Percentiles rank a stretch among this genome's conserved stretches.
phyloP scores from a whole-genome alignment of 2,113 vertebrate genomes.

The Limnothrissa miodon region DNA sequence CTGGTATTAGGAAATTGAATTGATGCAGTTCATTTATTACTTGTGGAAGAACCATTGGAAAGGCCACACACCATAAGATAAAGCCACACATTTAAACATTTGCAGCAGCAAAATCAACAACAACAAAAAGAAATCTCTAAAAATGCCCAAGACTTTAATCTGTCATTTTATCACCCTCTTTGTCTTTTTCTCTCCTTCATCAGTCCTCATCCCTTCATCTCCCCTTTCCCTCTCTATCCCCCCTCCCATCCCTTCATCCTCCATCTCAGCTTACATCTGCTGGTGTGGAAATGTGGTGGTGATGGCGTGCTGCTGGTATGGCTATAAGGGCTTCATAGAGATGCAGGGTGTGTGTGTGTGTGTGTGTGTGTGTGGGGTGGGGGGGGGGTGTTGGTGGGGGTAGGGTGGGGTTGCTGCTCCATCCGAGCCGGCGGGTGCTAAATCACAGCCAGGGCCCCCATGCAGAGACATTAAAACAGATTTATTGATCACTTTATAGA shows the following conservation, averaged over 20 bases:
- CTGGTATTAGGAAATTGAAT: too few species aligned
- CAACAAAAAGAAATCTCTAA: too few species aligned
- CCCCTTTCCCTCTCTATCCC: slow-evolving; percentile 57
- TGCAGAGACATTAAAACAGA: slow-evolving; percentile 68
- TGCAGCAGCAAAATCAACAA: too few species aligned
- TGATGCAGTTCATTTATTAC: too few species aligned
- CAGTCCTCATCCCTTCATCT: slow-evolving; percentile 47
- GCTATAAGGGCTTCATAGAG: slow-evolving; percentile 29
- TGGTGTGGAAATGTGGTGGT: slow-evolving; percentile 28
- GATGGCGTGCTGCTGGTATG: not conserved
- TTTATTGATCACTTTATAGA: slow-evolving; percentile 74
- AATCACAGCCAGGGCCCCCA: slow-evolving; percentile 59
- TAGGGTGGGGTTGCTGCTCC: not conserved
- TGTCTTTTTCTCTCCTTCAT: not conserved
- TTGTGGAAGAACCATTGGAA: too few species aligned
- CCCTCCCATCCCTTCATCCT: not conserved
- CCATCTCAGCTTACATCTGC: not conserved
- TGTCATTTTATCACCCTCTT: not conserved
- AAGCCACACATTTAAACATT: too few species aligned
- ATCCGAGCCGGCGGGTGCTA: slow-evolving; percentile 53
- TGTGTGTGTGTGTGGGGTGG: too few species aligned
- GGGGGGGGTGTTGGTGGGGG: too few species aligned
- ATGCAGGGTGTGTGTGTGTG: not conserved
- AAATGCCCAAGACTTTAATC: not conserved
- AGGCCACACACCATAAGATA: too few species aligned